Evolutionary conservation across 2,113 vertebrate species (phyloP), one percentile per base, ranked within the genome.

Genomic region (Aptenodytes forsteri): DNA sequence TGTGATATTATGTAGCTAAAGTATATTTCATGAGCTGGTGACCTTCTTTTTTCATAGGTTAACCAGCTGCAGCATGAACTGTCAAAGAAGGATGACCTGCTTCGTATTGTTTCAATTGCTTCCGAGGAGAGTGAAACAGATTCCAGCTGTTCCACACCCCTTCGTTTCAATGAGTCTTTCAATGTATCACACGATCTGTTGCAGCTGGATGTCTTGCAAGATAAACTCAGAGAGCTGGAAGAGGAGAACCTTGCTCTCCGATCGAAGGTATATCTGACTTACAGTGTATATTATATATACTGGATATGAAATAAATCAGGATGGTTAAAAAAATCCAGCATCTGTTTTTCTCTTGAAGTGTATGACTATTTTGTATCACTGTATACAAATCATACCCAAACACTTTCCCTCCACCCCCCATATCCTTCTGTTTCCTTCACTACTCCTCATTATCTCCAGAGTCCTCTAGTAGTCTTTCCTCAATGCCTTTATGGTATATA

Each of bases 51-150:
- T 59, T n/a, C 32, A 8, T 97, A 99, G 99, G 99, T 99, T 85
- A 99, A 99, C 94, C 99, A 99, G 96, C 98, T 99, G 65, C 99
- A 99, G 95, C 99, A 99, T 75, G 99, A 99, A 54, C 97, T 99
- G 49, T 97, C 98, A 3, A 99, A 99, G 98, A 99, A 99, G 97
- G 99, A 99, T 12, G 99, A 99, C 87, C 94, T 99, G 76, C 98
- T 99, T 88, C 98, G 99, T 7, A 98, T 99, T 62, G 99, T 99
- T 81, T 99, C 99, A 21, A 99, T 98, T 26, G 99, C 99, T 54
- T 99, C 99, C 1, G 99, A 99, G 97, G 99, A 99, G 97, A 99
- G 99, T 4, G 99, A 99, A 95, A 99, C 99, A 0, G 99, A 99
- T 91, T 99, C 99, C 83, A 99, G 98, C 92, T 98, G 98, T 69